Conservation (phyloP, 2,888 invertebrate genomes). For the Heliconius sara region DNA sequence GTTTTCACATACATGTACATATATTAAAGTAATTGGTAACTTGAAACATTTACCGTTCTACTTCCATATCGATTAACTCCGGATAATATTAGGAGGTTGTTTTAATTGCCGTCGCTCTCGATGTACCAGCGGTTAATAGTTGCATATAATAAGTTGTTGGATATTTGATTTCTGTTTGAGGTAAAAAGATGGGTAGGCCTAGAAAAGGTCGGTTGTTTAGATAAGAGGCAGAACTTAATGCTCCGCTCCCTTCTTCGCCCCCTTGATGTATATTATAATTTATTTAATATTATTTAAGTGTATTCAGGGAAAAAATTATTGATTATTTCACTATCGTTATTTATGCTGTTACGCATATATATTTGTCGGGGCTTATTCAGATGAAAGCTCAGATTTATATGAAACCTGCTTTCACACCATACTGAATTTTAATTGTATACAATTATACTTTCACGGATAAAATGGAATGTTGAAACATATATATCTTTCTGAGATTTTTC, state of each 20-base stretch:
- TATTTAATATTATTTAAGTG: too few species aligned
- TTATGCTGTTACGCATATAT: background rate
- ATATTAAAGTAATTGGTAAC: conserved; percentile 22
- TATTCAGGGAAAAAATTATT: too few species aligned
- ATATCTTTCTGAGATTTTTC: background rate
- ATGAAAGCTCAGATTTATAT: conserved; percentile 10
- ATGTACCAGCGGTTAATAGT: conserved; percentile 5
- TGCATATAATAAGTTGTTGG: background rate
- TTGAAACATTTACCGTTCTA: conserved; percentile 6
- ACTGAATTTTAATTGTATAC: conserved; percentile 19
- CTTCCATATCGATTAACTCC: conserved; percentile 9
- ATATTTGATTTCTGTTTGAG: background rate
- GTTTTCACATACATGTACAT: background rate
- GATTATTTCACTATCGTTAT: too few species aligned
- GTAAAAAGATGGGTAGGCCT: too few species aligned
- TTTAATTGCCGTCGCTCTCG: conserved; percentile 19
- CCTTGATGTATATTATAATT: too few species aligned
- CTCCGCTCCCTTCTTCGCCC: too few species aligned
- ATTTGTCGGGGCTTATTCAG: conserved; percentile 1
- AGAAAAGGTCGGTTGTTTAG: too few species aligned
- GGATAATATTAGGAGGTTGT: conserved; percentile 31
- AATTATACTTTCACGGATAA: conserved; percentile 8
- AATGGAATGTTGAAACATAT: background rate
- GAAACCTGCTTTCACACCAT: conserved; percentile 8
- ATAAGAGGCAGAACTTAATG: too few species aligned